These are phyloP conservation scores for Bombycilla garrulus DNA, from an alignment of 2,113 vertebrate species.

Conservation along the genomic window DNA sequence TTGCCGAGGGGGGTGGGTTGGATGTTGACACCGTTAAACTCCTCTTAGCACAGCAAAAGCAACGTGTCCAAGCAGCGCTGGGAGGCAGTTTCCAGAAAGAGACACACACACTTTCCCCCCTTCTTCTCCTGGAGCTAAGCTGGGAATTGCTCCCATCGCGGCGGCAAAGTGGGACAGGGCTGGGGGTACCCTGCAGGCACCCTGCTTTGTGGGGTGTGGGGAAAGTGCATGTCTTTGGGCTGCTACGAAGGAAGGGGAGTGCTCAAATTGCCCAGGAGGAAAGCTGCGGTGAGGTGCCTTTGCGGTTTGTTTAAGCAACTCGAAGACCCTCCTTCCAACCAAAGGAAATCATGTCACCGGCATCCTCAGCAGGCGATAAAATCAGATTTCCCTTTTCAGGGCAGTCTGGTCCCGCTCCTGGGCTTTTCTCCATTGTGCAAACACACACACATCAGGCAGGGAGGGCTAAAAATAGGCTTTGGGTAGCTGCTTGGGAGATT, in stretches of 20 bases:
- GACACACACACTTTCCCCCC: accelerated
- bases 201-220: neutral
- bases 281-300: neutral
- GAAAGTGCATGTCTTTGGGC: neutral
- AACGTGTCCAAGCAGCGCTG: neutral
- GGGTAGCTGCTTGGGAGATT: slow-evolving; percentile 41
- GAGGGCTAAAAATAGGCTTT: slow-evolving; percentile 48
- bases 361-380: slow-evolving; percentile 47
- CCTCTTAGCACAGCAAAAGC: neutral
- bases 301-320: neutral
- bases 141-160: neutral
- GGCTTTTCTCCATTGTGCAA: slow-evolving; percentile 54
- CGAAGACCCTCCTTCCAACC: slow-evolving; percentile 20
- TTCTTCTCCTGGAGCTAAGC: neutral
- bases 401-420: neutral
- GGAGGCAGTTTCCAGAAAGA: neutral
- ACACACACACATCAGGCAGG: neutral
- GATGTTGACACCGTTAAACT: neutral
- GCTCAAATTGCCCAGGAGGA: neutral
- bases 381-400: slow-evolving; percentile 62
- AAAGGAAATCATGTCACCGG: slow-evolving; percentile 55
- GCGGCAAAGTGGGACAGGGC: neutral
- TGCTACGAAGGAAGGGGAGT: neutral
- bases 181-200: neutral
- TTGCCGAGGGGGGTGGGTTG: neutral